Conservation (phyloP, 2,797 vertebrate species). For the Ataeniobius toweri region DNA sequence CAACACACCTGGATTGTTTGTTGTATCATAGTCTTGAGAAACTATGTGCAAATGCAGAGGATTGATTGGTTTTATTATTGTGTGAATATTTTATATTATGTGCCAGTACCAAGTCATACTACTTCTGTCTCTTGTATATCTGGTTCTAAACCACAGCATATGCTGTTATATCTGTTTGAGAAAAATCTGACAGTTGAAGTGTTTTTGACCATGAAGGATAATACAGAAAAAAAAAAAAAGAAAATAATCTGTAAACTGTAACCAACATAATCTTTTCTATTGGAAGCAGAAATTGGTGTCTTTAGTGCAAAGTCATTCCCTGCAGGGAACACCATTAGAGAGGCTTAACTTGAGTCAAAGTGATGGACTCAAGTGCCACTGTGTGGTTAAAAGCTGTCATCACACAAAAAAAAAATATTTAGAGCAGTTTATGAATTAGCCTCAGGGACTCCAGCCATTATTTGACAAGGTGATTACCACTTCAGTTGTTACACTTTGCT, state of each 20-base stretch:
- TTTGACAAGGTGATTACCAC: background rate
- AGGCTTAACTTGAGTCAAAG: background rate
- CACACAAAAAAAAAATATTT: constrained; percentile 30
- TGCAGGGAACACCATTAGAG: constrained; percentile 23
- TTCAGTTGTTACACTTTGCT: background rate
- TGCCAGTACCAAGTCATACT: constrained; percentile 42
- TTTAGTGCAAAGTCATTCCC: constrained; percentile 21
- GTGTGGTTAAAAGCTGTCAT: constrained; percentile 53
- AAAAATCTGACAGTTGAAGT: background rate
- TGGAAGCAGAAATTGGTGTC: background rate
- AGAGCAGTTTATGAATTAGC: background rate
- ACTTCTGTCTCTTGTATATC: constrained; percentile 14
- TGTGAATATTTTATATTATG: constrained; percentile 50
- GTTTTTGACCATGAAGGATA: background rate
- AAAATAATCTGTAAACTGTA: background rate
- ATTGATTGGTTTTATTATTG: constrained; percentile 48
- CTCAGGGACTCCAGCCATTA: background rate
- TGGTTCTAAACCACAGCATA: constrained; percentile 30
- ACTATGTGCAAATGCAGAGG: constrained; percentile 13
- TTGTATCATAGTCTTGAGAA: constrained; percentile 44
- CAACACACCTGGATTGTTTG: constrained; percentile 48
- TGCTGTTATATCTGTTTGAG: no score
- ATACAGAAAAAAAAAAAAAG: background rate
- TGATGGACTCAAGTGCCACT: constrained; percentile 49
- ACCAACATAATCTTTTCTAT: background rate